Conservation (phyloP, 2,888 invertebrate species). For the Seira musarum region DNA sequence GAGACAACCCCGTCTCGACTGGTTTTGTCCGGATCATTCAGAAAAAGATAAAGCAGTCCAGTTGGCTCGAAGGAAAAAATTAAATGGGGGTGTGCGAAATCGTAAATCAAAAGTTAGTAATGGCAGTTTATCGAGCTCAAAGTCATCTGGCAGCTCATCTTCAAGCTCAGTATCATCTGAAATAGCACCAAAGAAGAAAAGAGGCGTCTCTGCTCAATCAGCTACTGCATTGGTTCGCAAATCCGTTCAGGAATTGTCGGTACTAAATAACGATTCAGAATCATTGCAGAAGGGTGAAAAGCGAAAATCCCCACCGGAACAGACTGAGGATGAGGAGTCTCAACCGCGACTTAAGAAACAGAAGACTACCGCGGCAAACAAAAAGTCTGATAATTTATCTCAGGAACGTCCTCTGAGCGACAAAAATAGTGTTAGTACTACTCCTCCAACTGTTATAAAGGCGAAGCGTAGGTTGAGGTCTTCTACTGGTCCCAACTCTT, state of each 20-base stretch:
- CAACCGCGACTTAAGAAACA: not conserved
- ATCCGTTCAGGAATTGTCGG: not conserved
- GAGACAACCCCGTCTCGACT: conserved; percentile 12
- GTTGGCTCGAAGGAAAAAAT: not conserved
- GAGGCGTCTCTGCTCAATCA: not conserved
- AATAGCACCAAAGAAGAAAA: conserved; percentile 14
- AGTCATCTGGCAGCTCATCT: not conserved
- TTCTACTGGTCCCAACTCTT: not conserved
- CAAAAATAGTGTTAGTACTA: not conserved
- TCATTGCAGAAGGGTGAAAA: not conserved
- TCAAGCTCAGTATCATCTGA: not conserved
- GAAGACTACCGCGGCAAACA: conserved; percentile 5
- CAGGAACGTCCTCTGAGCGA: not conserved
- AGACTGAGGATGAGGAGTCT: not conserved
- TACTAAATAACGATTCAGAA: not conserved
- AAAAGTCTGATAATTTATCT: not conserved
- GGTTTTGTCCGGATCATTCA: conserved; percentile 69
- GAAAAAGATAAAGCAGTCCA: not conserved
- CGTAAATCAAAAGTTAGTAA: not conserved
- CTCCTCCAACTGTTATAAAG: not conserved
- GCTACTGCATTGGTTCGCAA: not conserved
- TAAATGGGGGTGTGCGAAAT: not conserved
- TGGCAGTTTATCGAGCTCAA: not conserved
- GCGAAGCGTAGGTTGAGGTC: not conserved
- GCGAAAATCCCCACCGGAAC: not conserved